A percentile compares a stretch with the other conserved stretches of the same genome.
phyloP scores from a whole-genome alignment of 1,140 invertebrate species.

The Phymorhynchus buccinoides region DNA sequence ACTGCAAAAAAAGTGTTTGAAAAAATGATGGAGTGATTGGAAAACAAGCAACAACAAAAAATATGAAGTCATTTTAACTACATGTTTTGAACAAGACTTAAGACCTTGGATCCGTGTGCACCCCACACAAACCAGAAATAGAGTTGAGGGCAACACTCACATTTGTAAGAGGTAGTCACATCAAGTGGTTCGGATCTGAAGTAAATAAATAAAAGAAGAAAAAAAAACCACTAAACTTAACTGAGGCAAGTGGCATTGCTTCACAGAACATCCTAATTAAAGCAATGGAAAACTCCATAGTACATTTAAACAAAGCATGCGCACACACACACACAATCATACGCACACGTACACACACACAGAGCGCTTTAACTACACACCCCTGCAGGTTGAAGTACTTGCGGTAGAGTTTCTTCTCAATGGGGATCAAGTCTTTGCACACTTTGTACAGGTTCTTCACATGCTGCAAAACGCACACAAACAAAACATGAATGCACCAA shows the following conservation, averaged over 20 bases:
- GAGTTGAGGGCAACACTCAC: no score
- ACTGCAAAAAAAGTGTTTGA: constrained; percentile 31
- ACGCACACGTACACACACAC: neutral
- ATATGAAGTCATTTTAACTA: no score
- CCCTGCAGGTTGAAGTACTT: constrained; percentile 29
- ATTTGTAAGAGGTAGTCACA: no score
- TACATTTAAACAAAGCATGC: no score
- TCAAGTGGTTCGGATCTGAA: no score
- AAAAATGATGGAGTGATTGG: neutral
- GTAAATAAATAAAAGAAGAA: neutral
- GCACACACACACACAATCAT: no score
- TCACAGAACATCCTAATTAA: no score
- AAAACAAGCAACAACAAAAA: neutral
- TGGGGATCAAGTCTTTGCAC: constrained; percentile 46
- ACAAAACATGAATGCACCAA: neutral
- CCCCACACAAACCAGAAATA: no score
- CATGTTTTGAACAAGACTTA: no score
- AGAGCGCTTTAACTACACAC: neutral
- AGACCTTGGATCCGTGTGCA: no score
- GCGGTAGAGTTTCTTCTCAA: constrained; percentile 43
- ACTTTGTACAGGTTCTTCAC: constrained; percentile 48
- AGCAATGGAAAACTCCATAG: no score
- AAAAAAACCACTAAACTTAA: neutral
- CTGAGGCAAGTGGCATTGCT: no score
- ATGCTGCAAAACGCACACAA: constrained; percentile 47